Evolutionary conservation across 2,888 invertebrate species (phyloP).

Genomic region (Pyrrhia umbra): DNA sequence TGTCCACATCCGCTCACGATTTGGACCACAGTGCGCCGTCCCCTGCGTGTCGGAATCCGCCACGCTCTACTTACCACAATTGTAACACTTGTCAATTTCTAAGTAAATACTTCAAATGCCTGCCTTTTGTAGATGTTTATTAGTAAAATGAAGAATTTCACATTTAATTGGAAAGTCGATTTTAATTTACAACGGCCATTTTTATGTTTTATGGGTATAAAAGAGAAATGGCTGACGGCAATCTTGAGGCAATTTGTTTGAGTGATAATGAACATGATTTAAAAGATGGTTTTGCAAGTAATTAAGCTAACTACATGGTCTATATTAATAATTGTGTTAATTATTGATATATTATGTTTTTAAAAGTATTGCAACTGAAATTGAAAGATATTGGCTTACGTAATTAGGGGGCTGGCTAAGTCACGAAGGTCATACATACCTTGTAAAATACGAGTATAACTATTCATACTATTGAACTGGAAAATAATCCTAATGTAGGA

Average conservation of each 20-base stretch:
- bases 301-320: not conserved
- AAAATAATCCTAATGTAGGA: too few relatives aligned
- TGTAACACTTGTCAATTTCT: conserved; percentile 87
- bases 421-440: too few relatives aligned
- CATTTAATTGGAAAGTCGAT: conserved; percentile 37
- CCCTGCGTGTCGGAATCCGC: conserved; percentile 84
- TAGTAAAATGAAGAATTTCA: conserved; percentile 22
- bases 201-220: conserved; percentile 42
- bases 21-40: conserved; percentile 60
- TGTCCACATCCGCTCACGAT: conserved; percentile 43
- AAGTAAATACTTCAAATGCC: conserved; percentile 83
- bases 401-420: too few relatives aligned
- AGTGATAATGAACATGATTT: conserved; percentile 37
- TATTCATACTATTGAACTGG: too few relatives aligned
- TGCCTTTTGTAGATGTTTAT: conserved; percentile 50
- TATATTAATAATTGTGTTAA: conserved; percentile 25
- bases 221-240: conserved; percentile 41
- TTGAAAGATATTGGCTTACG: too few relatives aligned
- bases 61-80: conserved; percentile 82
- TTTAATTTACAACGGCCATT: conserved; percentile 33
- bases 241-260: conserved; percentile 39
- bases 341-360: too few relatives aligned
- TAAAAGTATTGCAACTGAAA: too few relatives aligned
- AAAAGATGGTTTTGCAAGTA: conserved; percentile 36
- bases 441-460: too few relatives aligned